A percentile compares a stretch with the other conserved stretches of the same genome.
phyloP scores from a whole-genome alignment of 1,140 invertebrate genomes.

The Ectropis grisescens region DNA sequence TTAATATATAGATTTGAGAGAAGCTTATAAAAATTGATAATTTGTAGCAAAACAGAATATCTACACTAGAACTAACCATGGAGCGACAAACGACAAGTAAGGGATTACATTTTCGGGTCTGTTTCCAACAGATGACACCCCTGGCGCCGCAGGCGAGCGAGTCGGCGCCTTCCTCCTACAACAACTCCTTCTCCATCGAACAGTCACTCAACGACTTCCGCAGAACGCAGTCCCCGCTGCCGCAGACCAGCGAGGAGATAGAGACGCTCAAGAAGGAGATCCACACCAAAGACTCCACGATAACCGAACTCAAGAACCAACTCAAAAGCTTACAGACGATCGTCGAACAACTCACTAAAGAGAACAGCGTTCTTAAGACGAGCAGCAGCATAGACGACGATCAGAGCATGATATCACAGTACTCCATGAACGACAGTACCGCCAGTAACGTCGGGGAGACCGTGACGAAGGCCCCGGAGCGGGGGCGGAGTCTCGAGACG shows the following conservation, averaged over 20 bases:
- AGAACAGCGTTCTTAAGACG: slow-evolving; percentile 78
- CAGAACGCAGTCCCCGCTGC: slow-evolving; percentile 16
- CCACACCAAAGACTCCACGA: slow-evolving; percentile 56
- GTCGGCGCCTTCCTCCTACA: slow-evolving; percentile 51
- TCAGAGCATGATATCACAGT: slow-evolving; percentile 41
- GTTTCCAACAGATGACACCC: slow-evolving; percentile 28
- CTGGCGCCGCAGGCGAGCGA: slow-evolving; percentile 40
- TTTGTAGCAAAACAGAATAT: no score
- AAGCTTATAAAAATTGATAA: no score
- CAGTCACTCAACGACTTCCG: slow-evolving; percentile 20
- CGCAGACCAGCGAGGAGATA: slow-evolving; percentile 30
- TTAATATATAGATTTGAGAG: no score
- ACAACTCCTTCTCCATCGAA: slow-evolving; percentile 47
- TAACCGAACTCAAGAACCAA: slow-evolving; percentile 74
- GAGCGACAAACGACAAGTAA: no score
- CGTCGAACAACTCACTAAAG: slow-evolving; percentile 76
- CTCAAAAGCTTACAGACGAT: slow-evolving; percentile 72
- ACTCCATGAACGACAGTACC: slow-evolving; percentile 34
- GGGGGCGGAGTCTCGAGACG: slow-evolving; percentile 46
- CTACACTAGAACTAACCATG: no score
- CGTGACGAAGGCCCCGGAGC: slow-evolving; percentile 29
- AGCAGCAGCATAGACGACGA: slow-evolving; percentile 47
- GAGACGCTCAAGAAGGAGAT: slow-evolving; percentile 50
- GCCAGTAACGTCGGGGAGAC: slow-evolving; percentile 33
- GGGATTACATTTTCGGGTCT: no score